Evolutionary conservation across 2,113 vertebrate species (phyloP).

Genomic region (Grallaria varia): DNA sequence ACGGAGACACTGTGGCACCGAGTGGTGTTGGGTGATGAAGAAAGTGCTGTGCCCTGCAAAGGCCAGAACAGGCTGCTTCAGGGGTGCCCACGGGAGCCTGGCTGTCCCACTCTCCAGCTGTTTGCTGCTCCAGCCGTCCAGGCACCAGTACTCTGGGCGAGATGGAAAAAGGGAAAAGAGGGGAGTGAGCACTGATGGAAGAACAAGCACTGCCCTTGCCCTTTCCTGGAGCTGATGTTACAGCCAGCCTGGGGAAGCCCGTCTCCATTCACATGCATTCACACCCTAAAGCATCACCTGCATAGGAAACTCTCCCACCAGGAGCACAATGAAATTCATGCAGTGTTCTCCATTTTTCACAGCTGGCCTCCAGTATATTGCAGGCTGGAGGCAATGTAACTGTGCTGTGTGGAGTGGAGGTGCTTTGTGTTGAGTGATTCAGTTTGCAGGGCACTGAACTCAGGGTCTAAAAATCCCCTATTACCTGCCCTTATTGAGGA

Average conservation of each 20-base stretch:
- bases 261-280: neutral
- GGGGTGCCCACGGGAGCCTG: neutral
- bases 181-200: neutral
- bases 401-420: neutral
- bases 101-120: constrained; percentile 9
- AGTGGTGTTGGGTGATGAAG: neutral
- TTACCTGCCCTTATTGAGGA: neutral
- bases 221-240: neutral
- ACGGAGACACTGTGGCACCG: neutral
- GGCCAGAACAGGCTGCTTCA: neutral
- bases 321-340: neutral
- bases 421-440: neutral
- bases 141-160: constrained; percentile 5
- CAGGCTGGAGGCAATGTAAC: neutral
- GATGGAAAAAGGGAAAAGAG: neutral
- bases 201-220: accelerated
- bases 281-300: accelerated
- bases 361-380: neutral
- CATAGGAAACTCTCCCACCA: neutral
- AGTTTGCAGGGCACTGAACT: neutral
- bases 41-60: neutral
- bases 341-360: neutral
- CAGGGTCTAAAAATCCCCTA: neutral
- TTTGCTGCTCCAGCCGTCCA: neutral
- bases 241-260: neutral